phyloP scores from a whole-genome alignment of 1,140 invertebrate genomes.

The Oryzaephilus surinamensis region DNA sequence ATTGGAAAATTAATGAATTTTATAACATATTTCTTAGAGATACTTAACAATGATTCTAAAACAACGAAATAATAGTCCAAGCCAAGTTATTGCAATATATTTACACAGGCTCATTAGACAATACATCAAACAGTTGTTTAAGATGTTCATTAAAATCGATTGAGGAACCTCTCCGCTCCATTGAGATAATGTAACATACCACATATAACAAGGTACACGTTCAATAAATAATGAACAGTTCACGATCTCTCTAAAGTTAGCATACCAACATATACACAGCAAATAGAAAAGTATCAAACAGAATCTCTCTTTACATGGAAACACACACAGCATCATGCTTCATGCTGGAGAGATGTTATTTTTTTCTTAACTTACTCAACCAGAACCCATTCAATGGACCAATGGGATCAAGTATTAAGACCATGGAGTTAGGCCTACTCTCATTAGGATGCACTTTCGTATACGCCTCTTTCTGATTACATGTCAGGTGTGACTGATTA shows the following conservation, averaged over 20 bases:
- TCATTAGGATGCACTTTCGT: constrained; percentile 31
- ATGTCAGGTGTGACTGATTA: constrained; percentile 37
- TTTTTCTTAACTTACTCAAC: neutral
- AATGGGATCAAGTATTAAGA: too few relatives aligned
- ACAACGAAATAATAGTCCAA: too few relatives aligned
- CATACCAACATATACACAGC: constrained; percentile 14
- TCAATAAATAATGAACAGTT: constrained; percentile 20
- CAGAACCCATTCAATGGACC: constrained; percentile 14
- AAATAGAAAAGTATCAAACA: constrained; percentile 10
- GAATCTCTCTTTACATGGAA: constrained; percentile 18
- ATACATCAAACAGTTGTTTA: too few relatives aligned
- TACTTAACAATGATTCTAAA: too few relatives aligned
- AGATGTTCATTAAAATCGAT: too few relatives aligned
- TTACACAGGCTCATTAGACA: too few relatives aligned
- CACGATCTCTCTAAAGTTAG: constrained; percentile 25
- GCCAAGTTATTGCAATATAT: too few relatives aligned
- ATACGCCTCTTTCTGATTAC: constrained; percentile 35
- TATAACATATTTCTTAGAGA: too few relatives aligned
- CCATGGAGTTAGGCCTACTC: constrained; percentile 19
- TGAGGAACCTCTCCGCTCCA: too few relatives aligned
- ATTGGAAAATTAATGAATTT: too few relatives aligned
- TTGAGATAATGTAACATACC: constrained; percentile 9
- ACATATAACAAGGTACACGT: constrained; percentile 15
- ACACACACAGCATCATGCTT: constrained; percentile 17
- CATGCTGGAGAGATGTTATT: neutral